A percentile compares a stretch with the other conserved stretches of the same genome.
phyloP scores from a whole-genome alignment of 2,113 vertebrate genomes.

The Verasper variegatus region DNA sequence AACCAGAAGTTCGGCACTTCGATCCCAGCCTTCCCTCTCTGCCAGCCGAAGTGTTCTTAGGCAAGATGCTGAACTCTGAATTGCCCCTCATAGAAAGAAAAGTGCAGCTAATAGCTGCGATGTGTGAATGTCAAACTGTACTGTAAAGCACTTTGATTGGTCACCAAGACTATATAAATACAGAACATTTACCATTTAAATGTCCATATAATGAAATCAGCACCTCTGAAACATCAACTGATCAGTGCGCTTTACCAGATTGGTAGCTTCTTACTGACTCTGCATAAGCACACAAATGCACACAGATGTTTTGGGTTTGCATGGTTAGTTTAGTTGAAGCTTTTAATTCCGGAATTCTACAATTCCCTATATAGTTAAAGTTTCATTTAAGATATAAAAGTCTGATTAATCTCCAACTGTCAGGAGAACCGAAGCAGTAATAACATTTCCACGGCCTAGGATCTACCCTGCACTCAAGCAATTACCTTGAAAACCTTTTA shows the following conservation, averaged over 20 bases:
- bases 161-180: no score
- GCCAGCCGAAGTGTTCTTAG: no score
- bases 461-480: conserved; percentile 34
- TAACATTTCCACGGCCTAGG: conserved; percentile 38
- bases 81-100: no score
- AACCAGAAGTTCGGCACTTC: no score
- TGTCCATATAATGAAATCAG: background rate
- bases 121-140: no score
- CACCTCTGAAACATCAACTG: background rate
- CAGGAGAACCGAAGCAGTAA: conserved; percentile 33
- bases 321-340: background rate
- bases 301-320: background rate
- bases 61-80: no score
- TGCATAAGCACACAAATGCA: background rate
- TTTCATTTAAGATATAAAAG: conserved; percentile 40
- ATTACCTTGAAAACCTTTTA: conserved; percentile 44
- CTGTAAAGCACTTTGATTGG: no score
- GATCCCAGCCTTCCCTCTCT: no score
- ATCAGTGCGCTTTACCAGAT: background rate
- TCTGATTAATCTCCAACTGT: conserved; percentile 36
- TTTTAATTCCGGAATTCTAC: conserved; percentile 12
- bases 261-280: no score
- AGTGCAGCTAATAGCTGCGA: no score
- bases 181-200: no score
- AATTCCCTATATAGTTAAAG: conserved; percentile 9